phyloP scores from a whole-genome alignment of 2,113 vertebrate species.

The Pterocles gutturalis region DNA sequence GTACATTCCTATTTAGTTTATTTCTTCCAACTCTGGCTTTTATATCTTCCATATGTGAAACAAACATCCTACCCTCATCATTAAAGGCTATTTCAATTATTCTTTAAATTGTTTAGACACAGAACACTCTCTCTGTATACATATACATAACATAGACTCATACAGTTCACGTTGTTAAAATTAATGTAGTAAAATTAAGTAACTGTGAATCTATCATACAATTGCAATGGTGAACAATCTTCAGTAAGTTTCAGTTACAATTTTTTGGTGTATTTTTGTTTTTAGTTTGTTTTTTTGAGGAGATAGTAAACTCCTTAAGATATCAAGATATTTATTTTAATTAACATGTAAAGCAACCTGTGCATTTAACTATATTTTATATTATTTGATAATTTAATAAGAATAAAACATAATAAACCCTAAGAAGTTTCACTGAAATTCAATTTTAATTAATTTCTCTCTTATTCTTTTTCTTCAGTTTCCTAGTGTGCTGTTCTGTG shows the following conservation, averaged over 20 bases:
- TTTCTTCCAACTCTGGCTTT: not conserved
- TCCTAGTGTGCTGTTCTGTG: not conserved
- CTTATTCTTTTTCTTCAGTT: not conserved
- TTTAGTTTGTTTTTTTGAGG: not conserved
- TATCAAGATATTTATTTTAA: not conserved
- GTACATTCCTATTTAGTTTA: not conserved
- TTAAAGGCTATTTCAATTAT: not conserved
- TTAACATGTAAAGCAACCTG: not conserved
- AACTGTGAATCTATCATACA: not conserved
- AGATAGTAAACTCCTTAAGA: not conserved
- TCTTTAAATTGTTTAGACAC: not conserved
- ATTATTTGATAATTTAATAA: not conserved
- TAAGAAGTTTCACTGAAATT: not conserved
- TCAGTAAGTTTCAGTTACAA: not conserved
- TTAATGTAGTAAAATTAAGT: not conserved
- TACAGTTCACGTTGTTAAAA: not conserved
- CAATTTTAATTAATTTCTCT: not conserved
- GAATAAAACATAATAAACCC: not conserved
- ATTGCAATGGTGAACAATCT: not conserved
- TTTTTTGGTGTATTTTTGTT: not conserved
- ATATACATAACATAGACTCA: not conserved
- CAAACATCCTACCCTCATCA: not conserved
- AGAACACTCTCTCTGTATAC: not conserved
- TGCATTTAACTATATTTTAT: accelerated
- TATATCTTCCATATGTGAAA: not conserved